Percentiles rank a stretch among this genome's conserved stretches.
phyloP scores from a whole-genome alignment of 2,888 invertebrate species.

The Spilarctia lutea region DNA sequence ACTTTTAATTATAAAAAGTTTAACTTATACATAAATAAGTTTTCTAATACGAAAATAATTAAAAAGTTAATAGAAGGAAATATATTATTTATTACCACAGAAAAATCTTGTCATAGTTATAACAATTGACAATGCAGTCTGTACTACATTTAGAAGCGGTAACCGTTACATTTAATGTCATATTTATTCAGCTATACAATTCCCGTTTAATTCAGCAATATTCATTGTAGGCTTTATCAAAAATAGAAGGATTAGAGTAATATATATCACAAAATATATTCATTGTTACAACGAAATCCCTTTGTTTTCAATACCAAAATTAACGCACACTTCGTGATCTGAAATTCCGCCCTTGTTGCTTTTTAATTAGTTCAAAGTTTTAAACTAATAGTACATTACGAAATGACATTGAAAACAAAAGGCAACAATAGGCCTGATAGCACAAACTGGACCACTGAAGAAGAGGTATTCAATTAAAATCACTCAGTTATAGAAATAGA shows the following conservation, averaged over 20 bases:
- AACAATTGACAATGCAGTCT: slow-evolving; percentile 64
- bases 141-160: slow-evolving; percentile 62
- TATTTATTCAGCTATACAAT: slow-evolving; percentile 75
- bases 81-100: slow-evolving; percentile 44
- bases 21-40: neutral
- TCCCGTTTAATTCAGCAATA: slow-evolving; percentile 78
- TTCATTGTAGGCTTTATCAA: slow-evolving; percentile 84
- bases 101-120: slow-evolving; percentile 36
- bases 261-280: slow-evolving; percentile 87
- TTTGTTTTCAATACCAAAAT: slow-evolving; percentile 80
- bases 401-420: slow-evolving; percentile 80
- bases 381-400: slow-evolving; percentile 36
- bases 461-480: slow-evolving; percentile 82
- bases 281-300: slow-evolving; percentile 77
- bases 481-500: slow-evolving; percentile 64
- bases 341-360: slow-evolving; percentile 17
- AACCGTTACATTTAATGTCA: slow-evolving; percentile 43
- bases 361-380: slow-evolving; percentile 19
- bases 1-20: neutral
- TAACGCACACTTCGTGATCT: slow-evolving; percentile 26
- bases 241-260: slow-evolving; percentile 85
- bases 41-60: slow-evolving; percentile 4
- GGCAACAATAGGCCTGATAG: slow-evolving; percentile 78
- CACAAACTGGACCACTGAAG: slow-evolving; percentile 81
- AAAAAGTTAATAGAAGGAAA: slow-evolving; percentile 31